These are phyloP conservation scores for Syngnathus scovelli DNA, from an alignment of 2,113 vertebrate genomes.

Conservation along the genomic window DNA sequence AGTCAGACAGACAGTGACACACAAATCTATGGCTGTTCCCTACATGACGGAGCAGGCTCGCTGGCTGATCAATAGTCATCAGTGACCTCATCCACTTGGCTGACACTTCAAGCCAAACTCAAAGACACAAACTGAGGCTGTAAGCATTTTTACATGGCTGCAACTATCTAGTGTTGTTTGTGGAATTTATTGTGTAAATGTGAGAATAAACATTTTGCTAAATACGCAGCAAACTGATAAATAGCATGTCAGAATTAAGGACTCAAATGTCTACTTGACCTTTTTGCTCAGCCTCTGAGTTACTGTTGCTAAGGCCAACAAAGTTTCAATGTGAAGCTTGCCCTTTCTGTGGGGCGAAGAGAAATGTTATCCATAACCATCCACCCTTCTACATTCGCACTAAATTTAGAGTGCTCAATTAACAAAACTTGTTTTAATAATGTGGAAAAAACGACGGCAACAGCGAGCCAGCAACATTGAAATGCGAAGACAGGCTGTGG, in stretches of 20 bases:
- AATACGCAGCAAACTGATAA: slow-evolving; percentile 25
- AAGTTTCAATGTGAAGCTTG: no score
- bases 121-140: slow-evolving; percentile 40
- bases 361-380: no score
- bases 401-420: no score
- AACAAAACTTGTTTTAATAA: no score
- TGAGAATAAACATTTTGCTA: no score
- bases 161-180: not conserved
- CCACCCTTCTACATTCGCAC: no score
- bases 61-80: slow-evolving; percentile 72
- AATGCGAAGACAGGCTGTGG: no score
- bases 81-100: slow-evolving; percentile 64
- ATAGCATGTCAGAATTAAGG: slow-evolving; percentile 53
- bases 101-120: slow-evolving; percentile 52
- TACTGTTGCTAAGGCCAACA: no score
- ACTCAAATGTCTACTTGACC: slow-evolving; percentile 23
- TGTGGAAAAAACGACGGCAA: no score
- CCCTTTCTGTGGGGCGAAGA: no score
- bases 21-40: slow-evolving; percentile 62
- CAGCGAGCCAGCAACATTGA: no score
- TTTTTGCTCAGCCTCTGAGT: no score
- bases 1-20: slow-evolving; percentile 60
- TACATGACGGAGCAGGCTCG: slow-evolving; percentile 47
- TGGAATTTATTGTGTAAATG: not conserved
- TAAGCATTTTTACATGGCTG: not conserved